Evolutionary conservation across 1,140 invertebrate genomes (phyloP).

Genomic region (Neelides sp.): DNA sequence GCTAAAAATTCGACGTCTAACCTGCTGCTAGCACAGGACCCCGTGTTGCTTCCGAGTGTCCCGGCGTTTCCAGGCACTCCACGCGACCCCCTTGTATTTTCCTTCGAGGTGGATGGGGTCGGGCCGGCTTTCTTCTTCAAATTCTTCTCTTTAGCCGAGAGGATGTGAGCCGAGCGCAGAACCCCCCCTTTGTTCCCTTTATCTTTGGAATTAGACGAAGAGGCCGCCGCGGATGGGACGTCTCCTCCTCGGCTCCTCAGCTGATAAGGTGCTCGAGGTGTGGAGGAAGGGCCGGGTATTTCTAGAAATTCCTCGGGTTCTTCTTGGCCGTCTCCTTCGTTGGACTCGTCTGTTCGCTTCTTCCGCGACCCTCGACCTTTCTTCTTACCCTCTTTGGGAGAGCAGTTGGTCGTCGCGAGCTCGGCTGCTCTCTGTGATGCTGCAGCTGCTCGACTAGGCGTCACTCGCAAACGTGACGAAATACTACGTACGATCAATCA

Average conservation of each 20-base stretch:
- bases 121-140: conserved; percentile 10
- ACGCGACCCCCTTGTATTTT: no score
- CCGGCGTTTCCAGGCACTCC: conserved; percentile 2
- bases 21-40: conserved; percentile 61
- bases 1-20: no score
- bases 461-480: conserved; percentile 22
- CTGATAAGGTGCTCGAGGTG: conserved; percentile 17
- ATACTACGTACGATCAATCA: conserved; percentile 11
- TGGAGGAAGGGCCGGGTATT: conserved; percentile 16
- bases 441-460: conserved; percentile 26
- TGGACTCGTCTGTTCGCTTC: conserved; percentile 4
- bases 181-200: no score
- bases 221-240: not conserved
- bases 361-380: no score
- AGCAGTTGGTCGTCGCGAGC: no score
- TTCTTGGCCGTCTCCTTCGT: conserved; percentile 5
- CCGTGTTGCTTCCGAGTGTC: conserved; percentile 42
- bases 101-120: no score
- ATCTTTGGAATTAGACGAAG: no score
- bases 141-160: conserved; percentile 27
- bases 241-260: conserved; percentile 15
- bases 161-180: conserved; percentile 23
- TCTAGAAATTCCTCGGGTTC: conserved; percentile 1
- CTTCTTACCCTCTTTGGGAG: not conserved
- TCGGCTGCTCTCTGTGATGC: conserved; percentile 25